Evolutionary conservation across 2,113 vertebrate species (phyloP).

Genomic region (Prolemur simus): DNA sequence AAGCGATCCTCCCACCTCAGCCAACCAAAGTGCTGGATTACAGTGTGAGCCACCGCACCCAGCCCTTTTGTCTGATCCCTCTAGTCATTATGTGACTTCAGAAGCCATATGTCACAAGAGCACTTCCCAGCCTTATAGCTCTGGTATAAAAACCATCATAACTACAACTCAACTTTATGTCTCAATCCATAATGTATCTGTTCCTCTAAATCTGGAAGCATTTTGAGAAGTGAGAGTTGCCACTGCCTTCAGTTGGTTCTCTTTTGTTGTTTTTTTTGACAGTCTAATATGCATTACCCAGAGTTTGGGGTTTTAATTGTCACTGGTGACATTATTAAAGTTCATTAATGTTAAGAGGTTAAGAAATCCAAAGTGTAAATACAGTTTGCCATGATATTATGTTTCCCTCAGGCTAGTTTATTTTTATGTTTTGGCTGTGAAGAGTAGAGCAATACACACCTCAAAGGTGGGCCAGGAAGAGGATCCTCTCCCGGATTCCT

Average conservation of each 20-base stretch:
- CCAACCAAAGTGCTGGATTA: too few species aligned
- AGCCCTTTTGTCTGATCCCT: background rate
- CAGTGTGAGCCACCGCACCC: too few species aligned
- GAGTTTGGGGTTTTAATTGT: background rate
- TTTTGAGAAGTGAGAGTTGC: background rate
- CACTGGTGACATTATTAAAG: constrained; percentile 1
- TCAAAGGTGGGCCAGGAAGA: background rate
- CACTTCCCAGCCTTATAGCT: background rate
- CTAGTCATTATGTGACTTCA: background rate
- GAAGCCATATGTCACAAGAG: background rate
- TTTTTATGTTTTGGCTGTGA: background rate
- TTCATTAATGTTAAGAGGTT: background rate
- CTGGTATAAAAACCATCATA: background rate
- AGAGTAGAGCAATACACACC: background rate
- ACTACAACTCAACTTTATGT: too few species aligned
- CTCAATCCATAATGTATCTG: background rate
- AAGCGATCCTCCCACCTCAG: too few species aligned
- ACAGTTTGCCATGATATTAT: background rate
- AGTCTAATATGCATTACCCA: background rate
- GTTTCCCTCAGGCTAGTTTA: background rate
- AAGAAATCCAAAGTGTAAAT: background rate
- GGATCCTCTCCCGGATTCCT: background rate
- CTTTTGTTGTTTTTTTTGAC: background rate
- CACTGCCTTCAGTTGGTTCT: background rate
- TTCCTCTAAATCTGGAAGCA: rapidly evolving